These are phyloP conservation scores for Gila robusta DNA, from an alignment of 2,797 vertebrate species.

Conservation along the genomic window DNA sequence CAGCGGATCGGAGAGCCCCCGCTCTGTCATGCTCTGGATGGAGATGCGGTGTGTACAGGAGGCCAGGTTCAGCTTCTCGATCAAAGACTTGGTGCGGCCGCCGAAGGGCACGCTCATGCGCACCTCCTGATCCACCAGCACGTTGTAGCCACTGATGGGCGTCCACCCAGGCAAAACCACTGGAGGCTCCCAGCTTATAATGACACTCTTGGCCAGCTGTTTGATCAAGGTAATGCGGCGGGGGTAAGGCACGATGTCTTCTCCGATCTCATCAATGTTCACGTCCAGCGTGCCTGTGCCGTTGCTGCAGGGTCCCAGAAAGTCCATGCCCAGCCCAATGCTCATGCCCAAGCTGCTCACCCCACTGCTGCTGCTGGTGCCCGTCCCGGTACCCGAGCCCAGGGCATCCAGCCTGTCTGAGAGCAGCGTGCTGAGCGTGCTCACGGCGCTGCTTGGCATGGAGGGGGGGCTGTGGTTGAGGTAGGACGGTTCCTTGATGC, in stretches of 20 bases:
- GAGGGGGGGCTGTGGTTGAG: slow-evolving; percentile 83
- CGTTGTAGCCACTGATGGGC: slow-evolving; percentile 91
- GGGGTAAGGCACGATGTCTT: slow-evolving; percentile 99
- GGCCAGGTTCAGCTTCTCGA: slow-evolving; percentile 93
- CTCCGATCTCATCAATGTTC: slow-evolving; percentile 92
- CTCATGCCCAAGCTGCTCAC: slow-evolving; percentile 70
- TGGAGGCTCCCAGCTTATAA: slow-evolving; percentile 96
- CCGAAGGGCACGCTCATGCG: slow-evolving; percentile 89
- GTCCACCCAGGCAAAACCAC: slow-evolving; percentile 93
- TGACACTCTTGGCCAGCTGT: slow-evolving; percentile 98
- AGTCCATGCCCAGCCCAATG: slow-evolving; percentile 68
- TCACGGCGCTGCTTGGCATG: slow-evolving; percentile 68
- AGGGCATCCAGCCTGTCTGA: slow-evolving; percentile 62
- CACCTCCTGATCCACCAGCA: slow-evolving; percentile 92
- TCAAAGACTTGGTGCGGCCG: slow-evolving; percentile 90
- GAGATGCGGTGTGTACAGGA: slow-evolving; percentile 91
- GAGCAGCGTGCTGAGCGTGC: slow-evolving; percentile 58
- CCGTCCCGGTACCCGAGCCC: slow-evolving; percentile 66
- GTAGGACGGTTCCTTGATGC: slow-evolving; percentile 87
- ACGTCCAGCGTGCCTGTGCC: slow-evolving; percentile 88
- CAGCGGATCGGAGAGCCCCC: slow-evolving; percentile 90
- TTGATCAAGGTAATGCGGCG: slow-evolving; percentile 97
- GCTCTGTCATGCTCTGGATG: slow-evolving; percentile 90
- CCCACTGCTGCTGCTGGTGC: slow-evolving; percentile 65
- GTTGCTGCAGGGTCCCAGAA: slow-evolving; percentile 81